These are phyloP conservation scores for Xiphophorus hellerii DNA, from an alignment of 2,113 vertebrate genomes.

Conservation along the genomic window DNA sequence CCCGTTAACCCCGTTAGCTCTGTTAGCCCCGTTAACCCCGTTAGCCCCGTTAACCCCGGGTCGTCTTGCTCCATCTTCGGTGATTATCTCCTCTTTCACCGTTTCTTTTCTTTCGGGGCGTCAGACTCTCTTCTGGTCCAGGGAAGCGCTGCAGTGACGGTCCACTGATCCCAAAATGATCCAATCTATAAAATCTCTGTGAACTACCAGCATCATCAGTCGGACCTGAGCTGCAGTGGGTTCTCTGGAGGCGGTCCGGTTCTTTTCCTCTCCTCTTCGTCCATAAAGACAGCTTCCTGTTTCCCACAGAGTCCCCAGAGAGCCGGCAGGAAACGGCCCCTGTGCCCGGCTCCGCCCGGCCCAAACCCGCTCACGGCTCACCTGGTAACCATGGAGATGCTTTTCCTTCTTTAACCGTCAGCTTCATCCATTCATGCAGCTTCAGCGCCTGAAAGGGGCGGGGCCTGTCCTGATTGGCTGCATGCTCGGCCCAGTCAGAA, in stretches of 20 bases:
- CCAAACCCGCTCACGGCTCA: slow-evolving; percentile 51
- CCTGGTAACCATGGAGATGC: slow-evolving; percentile 62
- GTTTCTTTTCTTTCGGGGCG: background rate
- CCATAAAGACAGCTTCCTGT: background rate
- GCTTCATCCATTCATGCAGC: slow-evolving; percentile 54
- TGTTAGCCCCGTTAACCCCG: slow-evolving; percentile 39
- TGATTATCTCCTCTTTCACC: slow-evolving; percentile 59
- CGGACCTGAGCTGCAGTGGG: background rate
- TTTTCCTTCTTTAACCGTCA: slow-evolving; percentile 36
- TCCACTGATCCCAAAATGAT: slow-evolving; percentile 8
- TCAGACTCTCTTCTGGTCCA: background rate
- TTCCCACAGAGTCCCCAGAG: slow-evolving; percentile 71
- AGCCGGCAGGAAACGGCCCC: slow-evolving; percentile 63
- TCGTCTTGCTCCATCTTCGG: slow-evolving; percentile 68
- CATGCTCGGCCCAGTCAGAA: slow-evolving; percentile 67
- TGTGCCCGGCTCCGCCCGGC: slow-evolving; percentile 51
- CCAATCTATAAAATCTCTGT: background rate
- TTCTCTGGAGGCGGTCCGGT: background rate
- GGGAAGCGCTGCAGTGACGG: background rate
- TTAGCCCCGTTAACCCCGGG: slow-evolving; percentile 55
- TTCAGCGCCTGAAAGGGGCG: slow-evolving; percentile 32
- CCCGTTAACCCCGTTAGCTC: slow-evolving; percentile 25
- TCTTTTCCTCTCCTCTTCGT: background rate
- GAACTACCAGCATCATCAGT: background rate
- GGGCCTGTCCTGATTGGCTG: slow-evolving; percentile 64